These are phyloP conservation scores for Bathybates hornii DNA, from an alignment of 2,113 vertebrate genomes.

Conservation along the genomic window DNA sequence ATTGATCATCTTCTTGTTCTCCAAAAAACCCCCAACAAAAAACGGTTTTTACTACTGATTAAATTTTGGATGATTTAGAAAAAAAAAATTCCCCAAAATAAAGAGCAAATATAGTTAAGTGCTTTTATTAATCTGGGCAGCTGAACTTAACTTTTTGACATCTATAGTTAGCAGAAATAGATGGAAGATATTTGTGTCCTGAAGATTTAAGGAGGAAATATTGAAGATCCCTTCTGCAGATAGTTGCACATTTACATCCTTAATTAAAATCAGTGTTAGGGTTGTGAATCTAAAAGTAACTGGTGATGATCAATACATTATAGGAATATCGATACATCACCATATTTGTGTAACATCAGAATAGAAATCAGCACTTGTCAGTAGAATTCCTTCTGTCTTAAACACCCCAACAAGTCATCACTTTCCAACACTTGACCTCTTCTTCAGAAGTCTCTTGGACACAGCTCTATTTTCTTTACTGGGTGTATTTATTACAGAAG, in stretches of 20 bases:
- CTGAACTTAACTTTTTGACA: background rate
- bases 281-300: background rate
- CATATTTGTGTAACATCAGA: background rate
- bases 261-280: background rate
- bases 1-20: background rate
- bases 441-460: background rate
- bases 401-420: background rate
- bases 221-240: background rate
- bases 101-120: background rate
- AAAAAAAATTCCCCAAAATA: background rate
- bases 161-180: background rate
- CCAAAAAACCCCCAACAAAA: accelerated
- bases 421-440: background rate
- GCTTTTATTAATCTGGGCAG: background rate
- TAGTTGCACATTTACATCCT: background rate
- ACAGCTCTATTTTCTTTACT: background rate
- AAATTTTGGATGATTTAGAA: background rate
- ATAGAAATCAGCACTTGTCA: background rate
- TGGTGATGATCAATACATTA: background rate
- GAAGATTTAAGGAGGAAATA: background rate
- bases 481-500: background rate
- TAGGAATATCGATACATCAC: background rate
- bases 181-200: background rate
- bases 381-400: background rate
- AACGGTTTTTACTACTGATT: background rate